Evolutionary conservation across 2,888 invertebrate genomes (phyloP), one percentile per base, ranked within the genome.

Genomic region (Tiliacea aurago): DNA sequence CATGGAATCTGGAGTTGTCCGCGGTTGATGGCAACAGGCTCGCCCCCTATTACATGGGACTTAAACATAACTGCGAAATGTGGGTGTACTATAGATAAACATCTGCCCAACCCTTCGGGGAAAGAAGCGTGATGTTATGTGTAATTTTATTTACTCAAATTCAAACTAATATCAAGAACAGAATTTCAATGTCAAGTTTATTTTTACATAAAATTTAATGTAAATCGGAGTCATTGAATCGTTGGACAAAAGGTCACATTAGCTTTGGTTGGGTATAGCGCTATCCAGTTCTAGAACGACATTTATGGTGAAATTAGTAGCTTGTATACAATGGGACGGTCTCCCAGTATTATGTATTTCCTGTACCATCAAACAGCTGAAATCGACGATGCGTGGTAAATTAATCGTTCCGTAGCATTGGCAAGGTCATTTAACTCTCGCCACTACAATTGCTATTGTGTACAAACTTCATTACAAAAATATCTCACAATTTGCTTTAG

Each of bases 371-470:
- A 86, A 90, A 89, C 91, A 91, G 90, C 90, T 91, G 90, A 89
- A 90, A 83, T 86, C 88, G 86, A 64, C 91, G 89, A 88, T 88
- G 92, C 93, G 92, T 92, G 88, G 83, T 87, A 88, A 92, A 93
- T 92, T 91, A 91, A 88, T 85, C 87, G 90, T 89, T 87, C 87
- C 85, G 84, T 82, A 88, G 87, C 91, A 91, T 88, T 89, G 88
- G 88, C 93, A 94, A 94, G 93, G 94, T 92, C 92, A 90, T 89
- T 88, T 89, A 89, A 90, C 89, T 89, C 88, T 86, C 84, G 77
- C 81, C 82, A 85, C 73, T 85, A 84, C 84, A 84, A 86, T 75
- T 74, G 83, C 78, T 69, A 78, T 86, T 83, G 83, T 84, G 75
- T 82, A 79, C 75, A 76, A 70, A 79, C 81, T 79, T 78, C 68